Base-by-base conservation (phyloP, 1,140 invertebrate genomes). In the Drosophila sp. region DNA sequence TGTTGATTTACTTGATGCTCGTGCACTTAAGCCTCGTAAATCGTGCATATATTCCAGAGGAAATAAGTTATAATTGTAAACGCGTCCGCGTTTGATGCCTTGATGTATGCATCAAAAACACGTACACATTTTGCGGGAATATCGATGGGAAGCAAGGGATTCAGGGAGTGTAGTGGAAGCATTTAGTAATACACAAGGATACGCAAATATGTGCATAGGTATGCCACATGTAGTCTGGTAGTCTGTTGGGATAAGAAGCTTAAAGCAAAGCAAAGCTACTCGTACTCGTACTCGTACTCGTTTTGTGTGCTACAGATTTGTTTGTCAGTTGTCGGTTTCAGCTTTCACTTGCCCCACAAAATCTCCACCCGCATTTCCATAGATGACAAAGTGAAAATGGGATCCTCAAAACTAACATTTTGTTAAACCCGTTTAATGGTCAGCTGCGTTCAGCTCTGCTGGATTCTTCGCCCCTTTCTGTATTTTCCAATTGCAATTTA, bases 11-110 rank as follows among this genome's bases (percentile, higher is more conserved):
- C 53, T 59, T 48, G 25, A 13, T 43, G 45, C 61, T 64, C 36
- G 27, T 58, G 65, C 43, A 45, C 64, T 50, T 74, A 56, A 74
- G 65, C 25, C 65, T 21, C 57, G 57, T 69, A 69, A 74, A 62
- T 69, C 71, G 32, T 50, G 36, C 40, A 50, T 48, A 62, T 61
- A 50, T 57, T 74, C 32, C 7, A 41, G 16, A 62, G 64, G 65
- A 74, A 74, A 74, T 74, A 70, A 74, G 65, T 70, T 74, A 74
- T 74, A 70, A 74, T 74, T 74, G 71, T 57, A 58, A 32, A 56
- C 18, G 29, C 40, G 48, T 53, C 36, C 18, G 36, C 46, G 54
- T n/a, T n/a, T n/a, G n/a, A n/a, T n/a, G n/a, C 63, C 63, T 59
- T 66, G 46, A 65, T 59, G 62, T 72, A 65, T 65, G 61, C 43